Evolutionary conservation across 1,140 invertebrate species (phyloP).

Genomic region (Drosophila aff.): DNA sequence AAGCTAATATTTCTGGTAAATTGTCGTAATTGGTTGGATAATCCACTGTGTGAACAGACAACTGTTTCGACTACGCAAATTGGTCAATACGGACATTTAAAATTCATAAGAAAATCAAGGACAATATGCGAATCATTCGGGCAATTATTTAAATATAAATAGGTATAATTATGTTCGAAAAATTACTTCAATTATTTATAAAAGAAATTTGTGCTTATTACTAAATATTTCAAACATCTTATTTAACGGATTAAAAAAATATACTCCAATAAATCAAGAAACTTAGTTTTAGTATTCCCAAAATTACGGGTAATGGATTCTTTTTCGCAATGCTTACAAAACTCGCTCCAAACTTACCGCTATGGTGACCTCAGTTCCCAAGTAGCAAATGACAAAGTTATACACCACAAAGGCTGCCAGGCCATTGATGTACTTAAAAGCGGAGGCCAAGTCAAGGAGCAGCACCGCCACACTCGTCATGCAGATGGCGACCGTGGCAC

Average conservation of each 20-base stretch:
- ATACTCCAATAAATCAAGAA: background rate
- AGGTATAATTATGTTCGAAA: no score
- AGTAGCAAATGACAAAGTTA: conserved; percentile 51
- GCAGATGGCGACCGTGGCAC: conserved; percentile 70
- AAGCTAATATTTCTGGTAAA: background rate
- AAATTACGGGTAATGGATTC: background rate
- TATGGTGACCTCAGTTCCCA: conserved; percentile 45
- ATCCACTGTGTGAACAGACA: conserved; percentile 10
- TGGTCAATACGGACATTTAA: background rate
- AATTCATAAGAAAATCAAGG: background rate
- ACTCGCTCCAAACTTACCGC: conserved; percentile 37
- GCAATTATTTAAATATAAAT: background rate
- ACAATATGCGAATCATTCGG: background rate
- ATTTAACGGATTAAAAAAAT: no score
- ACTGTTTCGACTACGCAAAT: conserved; percentile 2
- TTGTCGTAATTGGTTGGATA: background rate
- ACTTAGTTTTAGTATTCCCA: background rate
- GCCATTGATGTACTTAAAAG: conserved; percentile 60
- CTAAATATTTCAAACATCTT: background rate
- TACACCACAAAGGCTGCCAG: conserved; percentile 51
- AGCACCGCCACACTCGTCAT: conserved; percentile 71
- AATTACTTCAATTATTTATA: background rate
- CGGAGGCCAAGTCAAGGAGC: conserved; percentile 48
- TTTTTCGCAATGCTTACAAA: background rate
- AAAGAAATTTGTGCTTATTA: no score